A percentile compares a stretch with the other conserved stretches of the same genome.
These are phyloP conservation scores for Dugesia japonica DNA, from an alignment of 2,888 invertebrate species.

Conservation along the genomic window DNA sequence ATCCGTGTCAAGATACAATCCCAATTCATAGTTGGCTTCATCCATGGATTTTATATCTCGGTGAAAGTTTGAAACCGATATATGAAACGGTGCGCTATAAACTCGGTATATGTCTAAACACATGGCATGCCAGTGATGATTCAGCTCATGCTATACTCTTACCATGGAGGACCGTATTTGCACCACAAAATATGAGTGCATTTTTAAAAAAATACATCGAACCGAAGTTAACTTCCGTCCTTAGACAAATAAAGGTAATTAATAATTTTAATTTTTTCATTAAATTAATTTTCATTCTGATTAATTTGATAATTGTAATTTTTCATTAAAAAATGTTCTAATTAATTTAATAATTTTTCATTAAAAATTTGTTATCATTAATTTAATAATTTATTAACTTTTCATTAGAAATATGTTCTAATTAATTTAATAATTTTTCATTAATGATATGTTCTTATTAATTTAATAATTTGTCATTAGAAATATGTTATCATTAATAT, in stretches of 20 bases:
- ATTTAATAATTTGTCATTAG: too few species aligned
- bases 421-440: too few species aligned
- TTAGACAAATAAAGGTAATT: slow-evolving; percentile 9
- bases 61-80: slow-evolving; percentile 52
- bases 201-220: slow-evolving; percentile 62
- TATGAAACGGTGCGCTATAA: slow-evolving; percentile 81
- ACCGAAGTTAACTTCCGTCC: slow-evolving; percentile 44
- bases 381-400: too few species aligned
- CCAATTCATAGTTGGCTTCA: slow-evolving; percentile 92
- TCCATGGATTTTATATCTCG: slow-evolving; percentile 59
- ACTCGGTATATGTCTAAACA: slow-evolving; percentile 67
- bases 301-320: not conserved
- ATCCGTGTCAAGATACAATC: slow-evolving; percentile 78
- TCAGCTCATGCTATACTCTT: slow-evolving; percentile 76
- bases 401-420: too few species aligned
- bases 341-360: too few species aligned
- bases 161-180: slow-evolving; percentile 71
- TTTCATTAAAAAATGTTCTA: too few species aligned
- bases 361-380: too few species aligned
- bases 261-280: not conserved
- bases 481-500: too few species aligned
- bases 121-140: slow-evolving; percentile 83
- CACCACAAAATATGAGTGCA: slow-evolving; percentile 57
- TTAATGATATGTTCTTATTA: too few species aligned
- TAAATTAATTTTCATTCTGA: not conserved